Evolutionary conservation across 2,888 invertebrate species (phyloP), one percentile per base, ranked within the genome.

Genomic region (Chrysolina americana): DNA sequence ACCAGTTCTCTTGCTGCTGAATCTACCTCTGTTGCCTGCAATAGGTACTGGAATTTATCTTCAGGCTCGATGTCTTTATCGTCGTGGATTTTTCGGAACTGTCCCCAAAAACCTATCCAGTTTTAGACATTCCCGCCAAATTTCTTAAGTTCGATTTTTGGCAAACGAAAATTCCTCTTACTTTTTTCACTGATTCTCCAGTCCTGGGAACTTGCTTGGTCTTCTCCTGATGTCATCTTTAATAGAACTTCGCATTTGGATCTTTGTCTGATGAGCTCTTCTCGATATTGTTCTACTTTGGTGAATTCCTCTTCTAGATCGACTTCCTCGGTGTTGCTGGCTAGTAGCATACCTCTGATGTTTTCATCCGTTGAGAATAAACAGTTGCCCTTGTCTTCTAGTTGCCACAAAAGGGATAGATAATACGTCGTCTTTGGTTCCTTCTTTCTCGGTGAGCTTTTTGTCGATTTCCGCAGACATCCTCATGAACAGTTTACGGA

Each of bases 1-100:
- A 65, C 17, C n/a, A n/a, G n/a, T n/a, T 66, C 70, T 53, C 68
- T 23, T 5, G 68, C 41, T n/a, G 15, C 1, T 48, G 41, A 59
- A 56, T 47, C 47, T 23, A 36, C 68, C 8, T 50, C 50, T 50
- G 50, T 50, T 17, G 50, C 50, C 17, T 50, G 17, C 17, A n/a
- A 50, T 5, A 50, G 8, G 50, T n/a, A 50, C 17, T 50, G 50
- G n/a, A n/a, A 50, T 50, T 50, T n/a, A 17, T 50, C 50, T 11
- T 50, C 50, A 17, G 15, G 15, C n/a, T 17, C 50, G 50, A 50
- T 50, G 8, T n/a, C 50, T 50, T 15, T 6, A 17, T 17, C 50
- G 6, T 50, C 50, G 50, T 50, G 17, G 50, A 50, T 50, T 17
- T 50, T 50, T 8, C 50, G 50, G 50, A 44, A 65, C 2, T 65